Percentiles rank a stretch among this genome's conserved stretches.
Evolutionary conservation across 2,888 invertebrate species (phyloP).

Genomic region (Acleris cristana): DNA sequence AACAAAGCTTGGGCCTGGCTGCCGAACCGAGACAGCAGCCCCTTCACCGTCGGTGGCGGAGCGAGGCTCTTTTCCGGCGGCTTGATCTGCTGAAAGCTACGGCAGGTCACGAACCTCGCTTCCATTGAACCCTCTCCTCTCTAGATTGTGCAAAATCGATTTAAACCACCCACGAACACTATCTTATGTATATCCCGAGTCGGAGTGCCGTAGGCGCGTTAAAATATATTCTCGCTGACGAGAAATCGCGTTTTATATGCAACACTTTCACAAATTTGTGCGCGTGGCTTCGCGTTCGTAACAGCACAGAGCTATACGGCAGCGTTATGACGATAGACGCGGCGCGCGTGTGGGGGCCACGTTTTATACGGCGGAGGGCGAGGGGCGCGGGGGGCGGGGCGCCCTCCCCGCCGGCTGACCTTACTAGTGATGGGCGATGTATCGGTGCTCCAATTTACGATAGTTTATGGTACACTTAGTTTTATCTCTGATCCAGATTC

Average conservation of each 20-base stretch:
- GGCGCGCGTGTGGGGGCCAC: constrained; percentile 72
- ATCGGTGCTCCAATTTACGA: constrained; percentile 9
- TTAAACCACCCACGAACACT: constrained; percentile 65
- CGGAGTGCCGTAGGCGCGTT: constrained; percentile 53
- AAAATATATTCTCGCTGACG: constrained; percentile 71
- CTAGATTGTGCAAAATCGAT: constrained; percentile 62
- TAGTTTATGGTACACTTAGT: constrained; percentile 25
- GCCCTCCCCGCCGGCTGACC: constrained; percentile 60
- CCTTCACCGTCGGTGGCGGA: constrained; percentile 78
- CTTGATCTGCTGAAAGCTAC: constrained; percentile 82
- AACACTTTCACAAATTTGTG: constrained; percentile 80
- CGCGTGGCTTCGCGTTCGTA: constrained; percentile 66
- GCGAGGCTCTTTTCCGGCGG: constrained; percentile 81
- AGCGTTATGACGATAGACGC: constrained; percentile 72
- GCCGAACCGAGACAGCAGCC: constrained; percentile 81
- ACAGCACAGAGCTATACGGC: constrained; percentile 64
- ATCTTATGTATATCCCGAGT: constrained; percentile 39
- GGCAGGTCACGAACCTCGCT: constrained; percentile 84
- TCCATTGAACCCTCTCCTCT: constrained; percentile 81
- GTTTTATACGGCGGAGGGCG: constrained; percentile 63
- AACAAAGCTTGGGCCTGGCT: constrained; percentile 82
- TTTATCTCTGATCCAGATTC: constrained; percentile 27
- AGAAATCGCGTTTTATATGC: constrained; percentile 68
- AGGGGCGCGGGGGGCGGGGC: constrained; percentile 48
- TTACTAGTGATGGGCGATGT: constrained; percentile 63